phyloP scores from a whole-genome alignment of 2,797 vertebrate species.

The Eupleurogrammus muticus region DNA sequence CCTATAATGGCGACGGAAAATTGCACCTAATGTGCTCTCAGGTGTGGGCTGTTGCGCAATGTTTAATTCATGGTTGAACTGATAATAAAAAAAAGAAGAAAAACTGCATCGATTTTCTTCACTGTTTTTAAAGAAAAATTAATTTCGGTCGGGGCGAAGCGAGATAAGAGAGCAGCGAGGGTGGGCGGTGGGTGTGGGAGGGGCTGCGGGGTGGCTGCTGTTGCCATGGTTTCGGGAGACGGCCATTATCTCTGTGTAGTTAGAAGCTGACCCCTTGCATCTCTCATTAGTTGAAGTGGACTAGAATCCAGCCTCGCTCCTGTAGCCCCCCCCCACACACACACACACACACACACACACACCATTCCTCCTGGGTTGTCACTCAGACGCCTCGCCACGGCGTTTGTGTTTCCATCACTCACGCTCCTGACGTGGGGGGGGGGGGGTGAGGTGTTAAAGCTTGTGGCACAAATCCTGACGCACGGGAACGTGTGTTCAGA shows the following conservation, averaged over 20 bases:
- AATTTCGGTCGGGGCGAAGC: slow-evolving; percentile 54
- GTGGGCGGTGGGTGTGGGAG: slow-evolving; percentile 31
- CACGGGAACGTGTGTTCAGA: not conserved
- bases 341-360: too few species aligned
- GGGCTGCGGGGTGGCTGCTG: slow-evolving; percentile 65
- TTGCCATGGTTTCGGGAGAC: slow-evolving; percentile 86
- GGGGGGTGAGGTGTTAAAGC: slow-evolving; percentile 22
- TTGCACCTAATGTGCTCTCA: slow-evolving; percentile 77
- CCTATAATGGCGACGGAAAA: slow-evolving; percentile 68
- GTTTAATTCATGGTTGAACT: slow-evolving; percentile 78
- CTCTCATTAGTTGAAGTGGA: slow-evolving; percentile 86
- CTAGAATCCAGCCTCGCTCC: slow-evolving; percentile 67
- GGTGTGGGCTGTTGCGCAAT: slow-evolving; percentile 60
- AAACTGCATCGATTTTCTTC: slow-evolving; percentile 74
- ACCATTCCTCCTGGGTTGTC: slow-evolving; percentile 51
- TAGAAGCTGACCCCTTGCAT: slow-evolving; percentile 81
- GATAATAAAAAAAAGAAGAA: too few species aligned
- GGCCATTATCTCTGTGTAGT: slow-evolving; percentile 85
- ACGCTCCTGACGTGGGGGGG: slow-evolving; percentile 28
- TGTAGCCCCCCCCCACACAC: slow-evolving; percentile 19
- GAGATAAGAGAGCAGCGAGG: slow-evolving; percentile 44
- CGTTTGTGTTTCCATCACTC: slow-evolving; percentile 49
- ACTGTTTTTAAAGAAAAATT: slow-evolving; percentile 18
- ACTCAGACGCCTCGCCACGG: slow-evolving; percentile 43
- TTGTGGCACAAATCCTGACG: not conserved